Base-by-base conservation (phyloP, 2,113 vertebrate species). In the Noctilio leporinus region DNA sequence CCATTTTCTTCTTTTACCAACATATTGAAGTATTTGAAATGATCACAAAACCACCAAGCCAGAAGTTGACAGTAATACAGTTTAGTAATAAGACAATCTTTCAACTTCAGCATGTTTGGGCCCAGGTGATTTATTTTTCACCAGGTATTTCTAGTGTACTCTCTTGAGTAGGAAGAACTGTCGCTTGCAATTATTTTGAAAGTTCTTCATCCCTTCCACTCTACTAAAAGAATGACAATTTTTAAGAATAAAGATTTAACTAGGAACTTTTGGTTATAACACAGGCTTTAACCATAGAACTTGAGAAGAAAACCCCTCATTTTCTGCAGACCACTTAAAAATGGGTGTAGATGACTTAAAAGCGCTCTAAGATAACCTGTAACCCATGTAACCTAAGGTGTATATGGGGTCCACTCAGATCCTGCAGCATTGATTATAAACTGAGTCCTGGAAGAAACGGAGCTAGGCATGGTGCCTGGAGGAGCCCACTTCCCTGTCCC, bases 201-300 rank as follows among this genome's bases (percentile, higher is more conserved):
- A 81, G n/a, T 70, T 86, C 55, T 53, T 77, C 47, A 83, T 65
- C 20, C 30, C 86, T 73, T 75, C 53, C 22, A 67, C 43, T 53
- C 9, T 64, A 59, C 22, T 15, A 55, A 69, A 84, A 88, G 30
- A 90, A 77, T 22, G 35, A 22, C 49, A 38, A 20, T 59, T 89
- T 89, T 76, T 89, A 89, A 82, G 38, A 65, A 62, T 82, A 59
- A 89, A 95, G 33, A 83, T 81, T 88, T 89, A 49, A 78, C 91
- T 59, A 51, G 24, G 38, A 82, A 70, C 47, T 82, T 84, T 45
- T 86, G 28, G 35, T 72, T 43, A 16, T 35, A 43, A 30, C 35
- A 43, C 4, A 53, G 53, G 45, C 40, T 83, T 77, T 89, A 83
- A 67, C 15, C 43, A 45, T 62, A 55, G 49, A 33, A 22, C 55